Evolutionary conservation across 2,797 vertebrate genomes (phyloP), one percentile per base, ranked within the genome.

Genomic region (Mastacembelus armatus): DNA sequence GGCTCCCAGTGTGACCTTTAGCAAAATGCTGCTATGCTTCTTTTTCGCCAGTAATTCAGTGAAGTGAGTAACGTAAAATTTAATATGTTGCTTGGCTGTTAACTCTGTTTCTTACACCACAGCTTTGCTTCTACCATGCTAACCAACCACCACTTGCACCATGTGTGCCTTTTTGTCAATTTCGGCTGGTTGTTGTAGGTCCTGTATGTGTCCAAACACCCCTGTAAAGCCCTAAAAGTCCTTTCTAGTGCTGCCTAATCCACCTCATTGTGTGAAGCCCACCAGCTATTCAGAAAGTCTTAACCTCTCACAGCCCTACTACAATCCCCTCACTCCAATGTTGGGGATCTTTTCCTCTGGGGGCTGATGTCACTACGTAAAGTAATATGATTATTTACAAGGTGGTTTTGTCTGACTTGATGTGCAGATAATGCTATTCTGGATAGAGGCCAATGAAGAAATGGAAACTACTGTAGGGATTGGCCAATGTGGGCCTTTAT

Each of bases 191-290:
- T 88, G 85, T 75, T 85, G 85, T 84, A 80, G 85, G 51, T 48
- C 55, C 71, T 61, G 72, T 88, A 86, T 92, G 86, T 89, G 78
- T 84, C 89, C 84, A 89, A 91, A 89, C 81, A 74, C 80, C 86
- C 78, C 69, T 71, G 84, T 79, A 87, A 90, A 88, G 89, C 87
- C 73, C 71, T 49, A 74, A 86, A 90, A 85, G 83, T 87, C 85
- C 67, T 78, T 75, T 88, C 83, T 82, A 85, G 83, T 83, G 85
- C 77, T 52, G 84, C 76, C 79, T 92, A 92, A 92, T 92, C 90
- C 89, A 77, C 80, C 73, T 85, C 89, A 89, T 89, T 92, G 90
- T 92, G 83, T 65, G 80, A 87, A 71, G 78, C 81, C 85, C 62
- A 83, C 47, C 72, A 84, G 86, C 88, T 71, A 90, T 90, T 88